Percentiles rank a stretch among this genome's conserved stretches.
phyloP scores from a whole-genome alignment of 1,140 invertebrate genomes.

The Drosophila setifemur region DNA sequence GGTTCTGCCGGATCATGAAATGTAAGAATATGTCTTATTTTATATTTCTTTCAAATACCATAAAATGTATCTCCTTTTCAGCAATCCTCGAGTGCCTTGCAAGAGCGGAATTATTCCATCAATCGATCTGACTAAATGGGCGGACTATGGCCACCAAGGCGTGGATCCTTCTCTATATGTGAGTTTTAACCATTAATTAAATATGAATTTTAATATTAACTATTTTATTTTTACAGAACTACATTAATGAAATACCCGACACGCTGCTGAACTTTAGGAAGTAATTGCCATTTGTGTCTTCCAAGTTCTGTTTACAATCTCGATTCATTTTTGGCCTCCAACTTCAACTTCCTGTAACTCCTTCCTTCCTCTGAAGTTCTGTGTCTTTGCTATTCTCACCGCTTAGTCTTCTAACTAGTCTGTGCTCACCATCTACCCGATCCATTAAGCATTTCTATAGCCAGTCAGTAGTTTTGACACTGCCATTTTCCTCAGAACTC shows the following conservation, averaged over 20 bases:
- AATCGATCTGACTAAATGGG: slow-evolving; percentile 95
- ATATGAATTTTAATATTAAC: background rate
- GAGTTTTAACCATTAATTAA: slow-evolving; percentile 74
- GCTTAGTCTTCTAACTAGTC: slow-evolving; percentile 66
- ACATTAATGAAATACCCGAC: slow-evolving; percentile 81
- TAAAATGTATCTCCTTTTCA: slow-evolving; percentile 64
- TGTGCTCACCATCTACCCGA: slow-evolving; percentile 24
- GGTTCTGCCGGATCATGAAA: slow-evolving; percentile 94
- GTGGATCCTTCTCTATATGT: slow-evolving; percentile 85
- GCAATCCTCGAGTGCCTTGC: slow-evolving; percentile 94
- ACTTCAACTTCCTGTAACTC: background rate
- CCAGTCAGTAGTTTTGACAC: slow-evolving; percentile 62
- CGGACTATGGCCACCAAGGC: slow-evolving; percentile 85
- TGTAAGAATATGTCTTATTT: too few species aligned
- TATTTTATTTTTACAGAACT: slow-evolving; percentile 60
- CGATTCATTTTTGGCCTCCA: slow-evolving; percentile 13
- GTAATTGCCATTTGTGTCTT: slow-evolving; percentile 50
- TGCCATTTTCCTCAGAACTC: slow-evolving; percentile 53
- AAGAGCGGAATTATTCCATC: slow-evolving; percentile 92
- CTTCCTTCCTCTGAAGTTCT: slow-evolving; percentile 3
- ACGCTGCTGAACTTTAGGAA: slow-evolving; percentile 80
- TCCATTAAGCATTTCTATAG: slow-evolving; percentile 29
- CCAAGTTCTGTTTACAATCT: slow-evolving; percentile 29
- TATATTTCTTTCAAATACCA: background rate
- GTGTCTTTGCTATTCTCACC: background rate